Evolutionary conservation across 2,113 vertebrate genomes (phyloP), one percentile per base, ranked within the genome.

Genomic region (Tonatia bakeri): DNA sequence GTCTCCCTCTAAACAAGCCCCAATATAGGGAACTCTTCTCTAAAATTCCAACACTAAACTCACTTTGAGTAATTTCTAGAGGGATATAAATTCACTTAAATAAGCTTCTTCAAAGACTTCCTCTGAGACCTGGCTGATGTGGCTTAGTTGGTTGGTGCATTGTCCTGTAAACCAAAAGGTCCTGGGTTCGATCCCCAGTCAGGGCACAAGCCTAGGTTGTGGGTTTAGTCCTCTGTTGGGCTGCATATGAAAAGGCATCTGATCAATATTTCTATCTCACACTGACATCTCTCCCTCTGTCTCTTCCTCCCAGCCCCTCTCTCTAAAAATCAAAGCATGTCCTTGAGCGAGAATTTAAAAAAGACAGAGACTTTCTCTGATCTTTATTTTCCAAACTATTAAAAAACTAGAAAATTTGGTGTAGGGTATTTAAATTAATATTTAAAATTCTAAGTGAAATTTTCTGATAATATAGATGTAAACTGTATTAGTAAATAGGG

Each of bases 31-130:
- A 80, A 40, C n/a, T 95, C 38, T 90, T 91, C 64, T 84, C 43
- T 95, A 94, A 94, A 95, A 89, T 52, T 64, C n/a, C 84, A 89
- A 64, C 40, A 84, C 28, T 65, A 73, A 88, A 45, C 12, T 94
- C 72, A 80, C 56, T 70, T 56, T 81, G 54, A 97, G 20, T 80
- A 88, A 77, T 90, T 95, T 88, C 83, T 65, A 75, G 20, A 72
- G 17, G 14, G 3, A 95, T 33, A 77, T 40, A 91, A 94, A 87
- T 77, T 54, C 45, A 90, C 26, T 81, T 80, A 79, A 75, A 83
- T 31, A 33, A 90, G 36, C 28, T 92, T 84, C 84, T 94, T 69
- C 69, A 87, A 87, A 76, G 73, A 76, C 43, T 76, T 45, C 16
- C 28, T 76, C 72, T 4, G 7, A 61, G 24, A 26, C 59, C 59